A percentile compares a stretch with the other conserved stretches of the same genome.
These are phyloP conservation scores for Pecten maximus DNA, from an alignment of 2,888 invertebrate genomes.

Conservation along the genomic window DNA sequence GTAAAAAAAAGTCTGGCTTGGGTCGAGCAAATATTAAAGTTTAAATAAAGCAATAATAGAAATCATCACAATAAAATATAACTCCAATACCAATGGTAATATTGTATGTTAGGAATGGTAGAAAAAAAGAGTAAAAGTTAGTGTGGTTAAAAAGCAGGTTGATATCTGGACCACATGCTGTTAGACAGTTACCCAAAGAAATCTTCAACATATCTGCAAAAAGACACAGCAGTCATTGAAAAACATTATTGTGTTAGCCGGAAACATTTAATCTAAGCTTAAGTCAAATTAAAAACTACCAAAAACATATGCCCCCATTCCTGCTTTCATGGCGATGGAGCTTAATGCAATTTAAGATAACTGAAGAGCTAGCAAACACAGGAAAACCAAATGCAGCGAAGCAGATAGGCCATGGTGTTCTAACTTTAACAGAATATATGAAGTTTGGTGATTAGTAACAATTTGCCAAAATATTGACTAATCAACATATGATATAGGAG, in stretches of 20 bases:
- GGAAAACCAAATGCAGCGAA: too few relatives aligned
- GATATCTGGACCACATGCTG: not conserved
- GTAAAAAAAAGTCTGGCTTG: too few relatives aligned
- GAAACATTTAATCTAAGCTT: not conserved
- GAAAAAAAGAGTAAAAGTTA: not conserved
- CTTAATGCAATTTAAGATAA: not conserved
- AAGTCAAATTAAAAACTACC: not conserved
- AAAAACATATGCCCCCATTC: not conserved
- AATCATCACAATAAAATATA: not conserved
- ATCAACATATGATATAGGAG: too few relatives aligned
- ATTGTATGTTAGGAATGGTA: not conserved
- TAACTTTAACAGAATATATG: too few relatives aligned
- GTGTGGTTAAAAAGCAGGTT: not conserved
- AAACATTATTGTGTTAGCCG: not conserved
- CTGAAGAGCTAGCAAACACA: too few relatives aligned
- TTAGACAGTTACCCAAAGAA: constrained; percentile 33
- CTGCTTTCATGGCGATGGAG: not conserved
- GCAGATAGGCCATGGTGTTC: too few relatives aligned
- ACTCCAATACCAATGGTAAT: not conserved
- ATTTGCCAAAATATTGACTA: too few relatives aligned
- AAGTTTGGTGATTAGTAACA: too few relatives aligned
- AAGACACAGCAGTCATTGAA: not conserved
- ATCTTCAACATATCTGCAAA: constrained; percentile 30
- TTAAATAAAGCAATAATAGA: not conserved
- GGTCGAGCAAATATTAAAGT: too few relatives aligned